These are phyloP conservation scores for Coleophora deauratella DNA, from an alignment of 2,888 invertebrate genomes.

Conservation along the genomic window DNA sequence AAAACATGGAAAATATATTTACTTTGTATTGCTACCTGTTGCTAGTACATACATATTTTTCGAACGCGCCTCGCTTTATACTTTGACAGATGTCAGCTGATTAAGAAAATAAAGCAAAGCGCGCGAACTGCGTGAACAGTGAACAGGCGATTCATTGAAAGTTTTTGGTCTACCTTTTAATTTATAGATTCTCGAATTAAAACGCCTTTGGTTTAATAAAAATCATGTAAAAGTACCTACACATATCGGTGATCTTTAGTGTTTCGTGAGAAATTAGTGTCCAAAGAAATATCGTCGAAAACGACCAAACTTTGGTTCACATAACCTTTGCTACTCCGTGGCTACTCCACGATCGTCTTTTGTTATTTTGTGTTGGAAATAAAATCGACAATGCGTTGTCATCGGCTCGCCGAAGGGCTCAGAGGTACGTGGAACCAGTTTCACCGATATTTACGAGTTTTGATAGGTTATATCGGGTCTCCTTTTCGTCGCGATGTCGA, in stretches of 20 bases:
- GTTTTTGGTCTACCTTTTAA: slow-evolving; percentile 13
- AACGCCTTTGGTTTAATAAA: slow-evolving; percentile 7
- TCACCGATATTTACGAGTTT: slow-evolving; percentile 32
- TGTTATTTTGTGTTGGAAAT: slow-evolving; percentile 19
- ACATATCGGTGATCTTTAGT: background rate
- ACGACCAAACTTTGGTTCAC: slow-evolving; percentile 10
- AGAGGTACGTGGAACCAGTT: slow-evolving; percentile 42
- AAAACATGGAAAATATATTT: too few relatives aligned
- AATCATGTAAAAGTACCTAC: slow-evolving; percentile 2
- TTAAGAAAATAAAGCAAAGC: slow-evolving; percentile 19
- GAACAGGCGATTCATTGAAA: slow-evolving; percentile 16
- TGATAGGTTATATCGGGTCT: slow-evolving; percentile 30
- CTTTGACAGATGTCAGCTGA: slow-evolving; percentile 6
- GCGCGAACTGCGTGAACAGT: slow-evolving; percentile 19
- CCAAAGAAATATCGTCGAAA: slow-evolving; percentile 10
- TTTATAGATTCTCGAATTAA: slow-evolving; percentile 5
- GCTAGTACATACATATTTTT: background rate
- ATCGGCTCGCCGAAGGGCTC: slow-evolving; percentile 25
- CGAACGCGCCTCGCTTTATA: background rate
- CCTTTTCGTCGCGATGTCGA: slow-evolving; percentile 8
- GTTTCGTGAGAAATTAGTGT: slow-evolving; percentile 24
- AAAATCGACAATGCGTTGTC: slow-evolving; percentile 23
- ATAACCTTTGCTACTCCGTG: slow-evolving; percentile 20
- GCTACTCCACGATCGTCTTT: slow-evolving; percentile 7
- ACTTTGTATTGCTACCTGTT: too few relatives aligned